phyloP scores from a whole-genome alignment of 2,888 invertebrate species.

The Gymnocheta viridis region DNA sequence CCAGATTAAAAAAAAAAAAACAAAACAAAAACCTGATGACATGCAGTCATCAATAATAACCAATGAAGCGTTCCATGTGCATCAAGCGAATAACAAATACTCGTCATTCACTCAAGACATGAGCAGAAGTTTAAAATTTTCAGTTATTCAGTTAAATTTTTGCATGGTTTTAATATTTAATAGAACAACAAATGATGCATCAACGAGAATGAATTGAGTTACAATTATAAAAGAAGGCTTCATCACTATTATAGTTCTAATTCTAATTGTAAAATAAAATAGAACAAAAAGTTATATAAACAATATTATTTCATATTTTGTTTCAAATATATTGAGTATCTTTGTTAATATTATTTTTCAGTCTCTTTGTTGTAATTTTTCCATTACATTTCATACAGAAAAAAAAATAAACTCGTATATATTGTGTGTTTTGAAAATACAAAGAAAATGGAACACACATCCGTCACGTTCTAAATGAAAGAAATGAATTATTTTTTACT shows the following conservation, averaged over 20 bases:
- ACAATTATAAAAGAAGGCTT: slow-evolving; percentile 21
- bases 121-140: background rate
- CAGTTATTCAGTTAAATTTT: background rate
- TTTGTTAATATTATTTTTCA: slow-evolving; percentile 48
- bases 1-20: slow-evolving; percentile 23
- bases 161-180: slow-evolving; percentile 27
- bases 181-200: slow-evolving; percentile 23
- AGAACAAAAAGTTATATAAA: slow-evolving; percentile 19
- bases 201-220: slow-evolving; percentile 27
- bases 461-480: slow-evolving; percentile 66
- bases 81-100: slow-evolving; percentile 1
- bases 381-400: slow-evolving; percentile 71
- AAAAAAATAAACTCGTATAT: too few relatives aligned
- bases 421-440: slow-evolving; percentile 24
- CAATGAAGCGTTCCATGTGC: slow-evolving; percentile 33
- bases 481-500: slow-evolving; percentile 19
- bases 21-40: slow-evolving; percentile 33
- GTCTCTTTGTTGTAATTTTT: slow-evolving; percentile 60
- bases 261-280: background rate
- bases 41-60: slow-evolving; percentile 28
- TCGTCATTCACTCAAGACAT: slow-evolving; percentile 25
- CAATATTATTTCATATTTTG: slow-evolving; percentile 32
- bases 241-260: background rate
- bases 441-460: slow-evolving; percentile 67
- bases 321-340: slow-evolving; percentile 15